A percentile compares a stretch with the other conserved stretches of the same genome.
These are phyloP conservation scores for Natator depressus DNA, from an alignment of 2,113 vertebrate species.

Conservation along the genomic window DNA sequence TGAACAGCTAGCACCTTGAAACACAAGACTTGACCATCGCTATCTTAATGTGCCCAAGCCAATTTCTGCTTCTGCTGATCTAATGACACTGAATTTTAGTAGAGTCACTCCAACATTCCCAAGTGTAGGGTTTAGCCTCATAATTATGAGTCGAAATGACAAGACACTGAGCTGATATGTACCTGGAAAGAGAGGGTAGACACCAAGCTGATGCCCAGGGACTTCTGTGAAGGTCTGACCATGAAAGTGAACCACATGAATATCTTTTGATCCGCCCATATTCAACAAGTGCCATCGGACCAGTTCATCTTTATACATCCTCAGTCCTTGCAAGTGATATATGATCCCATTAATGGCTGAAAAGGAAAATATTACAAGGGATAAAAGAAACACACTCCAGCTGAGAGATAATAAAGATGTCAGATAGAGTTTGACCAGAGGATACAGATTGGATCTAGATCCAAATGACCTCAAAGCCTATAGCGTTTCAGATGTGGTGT, in stretches of 20 bases:
- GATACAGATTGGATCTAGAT: neutral
- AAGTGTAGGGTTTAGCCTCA: neutral
- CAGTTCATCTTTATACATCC: constrained; percentile 89
- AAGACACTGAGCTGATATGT: neutral
- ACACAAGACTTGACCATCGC: neutral
- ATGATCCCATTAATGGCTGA: constrained; percentile 94
- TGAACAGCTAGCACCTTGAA: neutral
- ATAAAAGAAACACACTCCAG: neutral
- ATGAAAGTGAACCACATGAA: constrained; percentile 93
- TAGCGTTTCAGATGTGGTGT: neutral
- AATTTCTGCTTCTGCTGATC: neutral
- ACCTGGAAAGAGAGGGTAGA: constrained; percentile 92
- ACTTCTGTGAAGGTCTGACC: constrained; percentile 90
- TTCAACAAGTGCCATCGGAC: constrained; percentile 92
- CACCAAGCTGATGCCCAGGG: constrained; percentile 82
- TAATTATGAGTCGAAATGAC: neutral
- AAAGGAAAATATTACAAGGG: constrained; percentile 13
- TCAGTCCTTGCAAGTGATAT: constrained; percentile 88
- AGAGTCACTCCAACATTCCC: neutral
- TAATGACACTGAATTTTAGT: neutral
- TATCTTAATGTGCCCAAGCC: neutral
- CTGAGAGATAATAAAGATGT: neutral
- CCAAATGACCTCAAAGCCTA: neutral
- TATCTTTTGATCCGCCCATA: constrained; percentile 88
- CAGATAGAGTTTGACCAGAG: neutral